Percentiles rank a stretch among this genome's conserved stretches.
Evolutionary conservation across 2,797 vertebrate genomes (phyloP).

Genomic region (Taeniopygia guttata): DNA sequence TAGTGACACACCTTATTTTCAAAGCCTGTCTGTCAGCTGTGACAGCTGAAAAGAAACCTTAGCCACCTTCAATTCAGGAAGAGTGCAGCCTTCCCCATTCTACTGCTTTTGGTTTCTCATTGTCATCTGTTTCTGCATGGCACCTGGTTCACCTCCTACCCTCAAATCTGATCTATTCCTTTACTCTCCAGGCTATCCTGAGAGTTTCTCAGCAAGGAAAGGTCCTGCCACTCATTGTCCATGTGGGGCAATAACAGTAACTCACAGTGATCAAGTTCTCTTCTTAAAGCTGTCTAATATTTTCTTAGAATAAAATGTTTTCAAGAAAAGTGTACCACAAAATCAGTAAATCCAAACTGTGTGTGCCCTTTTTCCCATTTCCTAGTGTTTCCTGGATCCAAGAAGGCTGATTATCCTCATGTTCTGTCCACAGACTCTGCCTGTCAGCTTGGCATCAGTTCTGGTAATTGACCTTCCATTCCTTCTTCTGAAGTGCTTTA

Average conservation of each 20-base stretch:
- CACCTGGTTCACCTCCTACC: neutral
- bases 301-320: neutral
- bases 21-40: neutral
- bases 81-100: neutral
- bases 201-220: neutral
- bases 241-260: neutral
- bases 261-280: neutral
- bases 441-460: neutral
- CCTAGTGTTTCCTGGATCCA: neutral
- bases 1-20: neutral
- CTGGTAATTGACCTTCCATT: neutral
- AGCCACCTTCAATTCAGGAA: neutral
- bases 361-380: neutral
- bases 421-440: neutral
- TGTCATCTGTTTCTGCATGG: neutral
- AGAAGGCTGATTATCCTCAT: neutral
- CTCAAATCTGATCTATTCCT: neutral
- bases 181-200: fast-evolving
- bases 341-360: neutral
- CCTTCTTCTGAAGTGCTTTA: neutral
- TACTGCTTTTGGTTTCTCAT: neutral
- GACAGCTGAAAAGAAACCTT: neutral
- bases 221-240: neutral
- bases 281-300: neutral
- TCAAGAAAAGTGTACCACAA: neutral